Base-by-base conservation (phyloP, 64 coral and sea anemone genomes). In the Pocillopora verrucosa region DNA sequence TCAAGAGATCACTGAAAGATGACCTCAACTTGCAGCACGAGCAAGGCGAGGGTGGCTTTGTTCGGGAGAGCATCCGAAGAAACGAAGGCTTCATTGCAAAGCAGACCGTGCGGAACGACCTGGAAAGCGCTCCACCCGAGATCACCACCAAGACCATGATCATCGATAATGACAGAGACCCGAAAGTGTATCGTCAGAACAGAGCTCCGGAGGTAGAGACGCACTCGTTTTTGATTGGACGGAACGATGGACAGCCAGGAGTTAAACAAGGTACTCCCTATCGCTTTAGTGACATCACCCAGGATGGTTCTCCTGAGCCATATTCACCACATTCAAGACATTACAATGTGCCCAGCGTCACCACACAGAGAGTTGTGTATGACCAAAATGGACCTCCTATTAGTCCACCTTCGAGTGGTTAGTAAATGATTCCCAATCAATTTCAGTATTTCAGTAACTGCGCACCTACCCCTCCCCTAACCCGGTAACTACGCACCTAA, bases 31-130 rank as follows among this genome's bases (percentile, higher is more conserved):
- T 95, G 26, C 83, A 92, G 37, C 87, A 87, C 22, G 94, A 96
- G 83, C 94, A 96, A 80, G 94, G 94, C 13, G 96, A 98, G 60
- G 89, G 90, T 25, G 96, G 92, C 69, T 94, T 94, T 58, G 96
- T 98, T 12, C 72, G 80, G 60, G 93, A 94, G 85, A 93, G 90
- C 72, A 98, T 98, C 64, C 86, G 38, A 67, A 56, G 65, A 72
- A 78, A 89, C 22, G 88, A 89, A 63, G 78, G 63, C 3, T 20
- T 80, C 64, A 81, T 90, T 38, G 62, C 90, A 22, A 79, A 93
- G 41, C 84, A 92, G 30, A 95, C 96, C 15, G 78, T 79, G 22
- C 41, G 76, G 13, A 85, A 79, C 60, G 82, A 88, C 15, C 22
- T 93, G 2, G 89, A 98, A 16, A 81, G 61, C 58, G 79, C 83